Conservation (phyloP, 1,140 invertebrate genomes). For the Drosophila pectinifera region DNA sequence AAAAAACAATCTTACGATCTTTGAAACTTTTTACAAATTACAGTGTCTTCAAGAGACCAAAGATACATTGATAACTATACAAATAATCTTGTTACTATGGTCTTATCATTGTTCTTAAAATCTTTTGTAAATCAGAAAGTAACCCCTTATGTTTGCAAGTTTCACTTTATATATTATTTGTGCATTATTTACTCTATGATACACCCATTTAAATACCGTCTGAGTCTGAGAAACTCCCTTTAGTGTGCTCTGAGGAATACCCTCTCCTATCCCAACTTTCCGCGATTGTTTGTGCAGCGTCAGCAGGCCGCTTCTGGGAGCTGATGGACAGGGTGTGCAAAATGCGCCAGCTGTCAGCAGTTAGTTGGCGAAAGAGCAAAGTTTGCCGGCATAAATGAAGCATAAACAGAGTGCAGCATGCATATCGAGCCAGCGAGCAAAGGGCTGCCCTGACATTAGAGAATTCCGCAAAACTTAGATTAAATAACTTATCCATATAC, state of each 20-base stretch:
- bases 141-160: too few relatives aligned
- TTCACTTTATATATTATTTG: too few relatives aligned
- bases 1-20: conserved; percentile 1
- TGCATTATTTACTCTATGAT: background rate
- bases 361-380: conserved; percentile 35
- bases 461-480: conserved; percentile 60
- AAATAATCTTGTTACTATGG: too few relatives aligned
- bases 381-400: conserved; percentile 54
- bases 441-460: conserved; percentile 48
- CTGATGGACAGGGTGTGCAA: conserved; percentile 47
- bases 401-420: conserved; percentile 40
- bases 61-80: too few relatives aligned
- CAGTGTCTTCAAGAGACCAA: background rate
- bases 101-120: too few relatives aligned
- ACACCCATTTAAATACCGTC: background rate
- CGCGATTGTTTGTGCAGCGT: conserved; percentile 30
- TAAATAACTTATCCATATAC: conserved; percentile 15
- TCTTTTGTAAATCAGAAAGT: too few relatives aligned
- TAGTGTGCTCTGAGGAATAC: background rate
- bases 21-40: background rate
- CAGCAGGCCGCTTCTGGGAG: conserved; percentile 36
- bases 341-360: conserved; percentile 75
- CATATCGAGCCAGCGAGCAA: conserved; percentile 32
- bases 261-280: conserved; percentile 16
- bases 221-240: too few relatives aligned